phyloP scores from a whole-genome alignment of 2,797 vertebrate species.

The Merluccius polli region DNA sequence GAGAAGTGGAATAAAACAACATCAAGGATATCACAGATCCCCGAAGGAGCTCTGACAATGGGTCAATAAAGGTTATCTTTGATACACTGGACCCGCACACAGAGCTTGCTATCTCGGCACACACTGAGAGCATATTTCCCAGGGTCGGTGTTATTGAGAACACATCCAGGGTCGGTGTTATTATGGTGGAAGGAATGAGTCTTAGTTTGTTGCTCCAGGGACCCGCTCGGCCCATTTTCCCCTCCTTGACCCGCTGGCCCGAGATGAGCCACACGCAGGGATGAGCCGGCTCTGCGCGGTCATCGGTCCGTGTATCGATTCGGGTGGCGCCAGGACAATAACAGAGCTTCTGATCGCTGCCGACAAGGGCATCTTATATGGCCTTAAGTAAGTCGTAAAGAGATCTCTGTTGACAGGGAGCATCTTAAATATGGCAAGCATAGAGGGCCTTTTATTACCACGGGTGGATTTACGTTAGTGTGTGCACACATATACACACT shows the following conservation, averaged over 20 bases:
- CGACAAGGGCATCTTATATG: slow-evolving; percentile 48
- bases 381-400: slow-evolving; percentile 54
- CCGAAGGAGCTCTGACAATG: slow-evolving; percentile 26
- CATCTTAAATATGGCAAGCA: slow-evolving; percentile 29
- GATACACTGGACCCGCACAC: slow-evolving; percentile 46
- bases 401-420: slow-evolving; percentile 27
- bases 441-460: slow-evolving; percentile 24
- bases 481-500: neutral
- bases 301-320: slow-evolving; percentile 52
- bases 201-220: slow-evolving; percentile 44
- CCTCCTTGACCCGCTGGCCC: slow-evolving; percentile 55
- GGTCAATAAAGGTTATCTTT: slow-evolving; percentile 51
- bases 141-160: slow-evolving; percentile 44
- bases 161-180: slow-evolving; percentile 34
- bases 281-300: slow-evolving; percentile 26
- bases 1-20: neutral
- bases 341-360: slow-evolving; percentile 62
- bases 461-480: neutral
- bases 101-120: slow-evolving; percentile 50
- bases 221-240: slow-evolving; percentile 49
- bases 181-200: slow-evolving; percentile 54
- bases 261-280: slow-evolving; percentile 36
- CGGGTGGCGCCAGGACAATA: slow-evolving; percentile 50
- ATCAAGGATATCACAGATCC: neutral
- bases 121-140: slow-evolving; percentile 55